Conservation (phyloP, 2,113 vertebrate species). For the Ammodytes marinus region DNA sequence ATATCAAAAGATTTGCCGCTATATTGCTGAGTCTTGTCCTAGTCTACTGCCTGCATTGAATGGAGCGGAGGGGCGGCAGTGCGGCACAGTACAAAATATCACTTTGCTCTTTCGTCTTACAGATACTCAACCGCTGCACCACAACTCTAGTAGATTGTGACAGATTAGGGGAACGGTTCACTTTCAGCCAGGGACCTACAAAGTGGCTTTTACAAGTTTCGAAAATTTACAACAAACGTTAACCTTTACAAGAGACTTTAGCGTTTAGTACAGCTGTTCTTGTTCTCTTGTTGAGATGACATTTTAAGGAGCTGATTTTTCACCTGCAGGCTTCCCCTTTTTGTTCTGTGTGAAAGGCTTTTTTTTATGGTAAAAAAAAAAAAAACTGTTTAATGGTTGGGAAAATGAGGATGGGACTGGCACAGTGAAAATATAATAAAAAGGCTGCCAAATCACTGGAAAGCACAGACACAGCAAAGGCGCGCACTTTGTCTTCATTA, state of each 20-base stretch:
- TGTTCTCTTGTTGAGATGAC: background rate
- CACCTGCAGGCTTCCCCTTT: background rate
- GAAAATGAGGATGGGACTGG: background rate
- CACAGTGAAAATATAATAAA: background rate
- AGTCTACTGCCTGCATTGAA: conserved; percentile 15
- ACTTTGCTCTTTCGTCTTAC: conserved; percentile 54
- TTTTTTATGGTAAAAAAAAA: background rate
- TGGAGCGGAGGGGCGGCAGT: conserved; percentile 16
- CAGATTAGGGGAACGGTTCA: conserved; percentile 22
- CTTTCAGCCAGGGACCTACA: conserved; percentile 2
- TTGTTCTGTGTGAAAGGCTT: background rate
- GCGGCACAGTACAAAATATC: conserved; percentile 54
- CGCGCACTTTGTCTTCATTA: conserved; percentile 23
- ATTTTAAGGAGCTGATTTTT: background rate
- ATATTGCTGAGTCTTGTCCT: conserved; percentile 31
- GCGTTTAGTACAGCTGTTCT: conserved; percentile 12
- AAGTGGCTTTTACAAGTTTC: conserved; percentile 36
- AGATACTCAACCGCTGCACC: conserved; percentile 54
- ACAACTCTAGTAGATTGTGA: conserved; percentile 10
- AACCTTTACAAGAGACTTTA: conserved; percentile 2
- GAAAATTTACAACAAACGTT: conserved; percentile 1
- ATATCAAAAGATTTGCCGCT: conserved; percentile 47
- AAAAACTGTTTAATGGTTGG: background rate
- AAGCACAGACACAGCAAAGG: background rate
- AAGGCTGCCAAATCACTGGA: background rate